phyloP scores from a whole-genome alignment of 2,113 vertebrate species.

The Columba janthina region DNA sequence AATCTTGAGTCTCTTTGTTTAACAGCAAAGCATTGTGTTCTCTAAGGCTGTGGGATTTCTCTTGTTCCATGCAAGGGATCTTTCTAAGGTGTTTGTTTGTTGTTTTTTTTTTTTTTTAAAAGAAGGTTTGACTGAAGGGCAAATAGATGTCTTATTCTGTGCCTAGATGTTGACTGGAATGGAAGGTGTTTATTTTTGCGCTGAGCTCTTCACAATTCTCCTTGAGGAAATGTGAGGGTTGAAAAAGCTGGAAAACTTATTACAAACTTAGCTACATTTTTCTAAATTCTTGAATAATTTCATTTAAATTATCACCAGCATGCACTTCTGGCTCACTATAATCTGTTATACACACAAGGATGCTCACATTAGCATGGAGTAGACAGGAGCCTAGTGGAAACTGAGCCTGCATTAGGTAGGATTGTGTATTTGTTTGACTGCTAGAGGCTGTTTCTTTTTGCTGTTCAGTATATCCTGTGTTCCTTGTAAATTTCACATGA shows the following conservation, averaged over 20 bases:
- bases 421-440: neutral
- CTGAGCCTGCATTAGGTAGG: neutral
- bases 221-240: neutral
- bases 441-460: neutral
- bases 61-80: neutral
- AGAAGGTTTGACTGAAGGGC: neutral
- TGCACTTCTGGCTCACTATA: neutral
- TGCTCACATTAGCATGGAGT: neutral
- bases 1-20: neutral
- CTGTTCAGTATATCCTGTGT: neutral
- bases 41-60: neutral
- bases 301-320: neutral
- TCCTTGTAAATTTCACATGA: neutral
- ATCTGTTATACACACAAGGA: neutral
- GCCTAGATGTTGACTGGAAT: neutral
- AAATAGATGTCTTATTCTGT: neutral
- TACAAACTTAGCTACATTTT: neutral
- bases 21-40: neutral
- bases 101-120: neutral
- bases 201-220: neutral
- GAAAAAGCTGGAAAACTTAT: neutral
- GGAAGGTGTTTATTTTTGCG: neutral
- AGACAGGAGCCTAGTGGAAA: neutral
- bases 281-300: neutral
- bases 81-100: neutral